Conservation (phyloP, 2,888 invertebrate genomes). For the Luffia ferchaultella region DNA sequence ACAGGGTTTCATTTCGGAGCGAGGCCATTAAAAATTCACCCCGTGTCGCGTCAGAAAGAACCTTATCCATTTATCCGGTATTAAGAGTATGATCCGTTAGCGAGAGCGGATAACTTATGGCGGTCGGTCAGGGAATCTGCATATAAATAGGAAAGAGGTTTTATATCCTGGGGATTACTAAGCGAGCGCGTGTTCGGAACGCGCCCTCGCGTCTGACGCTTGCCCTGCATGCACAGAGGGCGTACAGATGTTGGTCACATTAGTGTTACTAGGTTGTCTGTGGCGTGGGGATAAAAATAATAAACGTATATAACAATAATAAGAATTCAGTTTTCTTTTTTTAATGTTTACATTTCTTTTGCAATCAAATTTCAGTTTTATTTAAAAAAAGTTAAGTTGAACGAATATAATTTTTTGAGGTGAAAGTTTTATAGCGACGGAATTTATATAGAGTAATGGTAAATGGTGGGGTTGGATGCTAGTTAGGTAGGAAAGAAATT, state of each 20-base stretch:
- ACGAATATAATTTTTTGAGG: too few relatives aligned
- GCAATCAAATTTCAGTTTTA: too few relatives aligned
- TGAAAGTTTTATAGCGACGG: too few relatives aligned
- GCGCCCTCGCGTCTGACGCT: neutral
- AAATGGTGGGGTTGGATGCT: too few relatives aligned
- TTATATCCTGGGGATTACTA: conserved; percentile 18
- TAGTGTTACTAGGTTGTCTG: too few relatives aligned
- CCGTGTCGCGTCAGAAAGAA: conserved; percentile 18
- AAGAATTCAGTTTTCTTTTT: too few relatives aligned
- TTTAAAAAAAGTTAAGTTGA: too few relatives aligned
- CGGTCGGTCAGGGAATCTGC: conserved; percentile 54
- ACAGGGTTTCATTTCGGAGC: conserved; percentile 28
- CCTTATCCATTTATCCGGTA: conserved; percentile 51
- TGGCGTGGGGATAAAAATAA: too few relatives aligned
- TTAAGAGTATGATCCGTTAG: conserved; percentile 56
- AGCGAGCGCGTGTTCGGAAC: conserved; percentile 2
- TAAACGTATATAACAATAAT: too few relatives aligned
- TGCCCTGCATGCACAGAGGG: neutral
- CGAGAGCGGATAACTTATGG: conserved; percentile 58
- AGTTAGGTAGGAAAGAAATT: too few relatives aligned
- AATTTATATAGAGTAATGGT: too few relatives aligned
- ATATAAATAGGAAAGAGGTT: conserved; percentile 58
- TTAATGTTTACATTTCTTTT: too few relatives aligned
- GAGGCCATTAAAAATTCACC: conserved; percentile 30
- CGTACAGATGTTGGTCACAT: neutral